Evolutionary conservation across 2,797 vertebrate genomes (phyloP), one percentile per base, ranked within the genome.

Genomic region (Amazona ochrocephala): DNA sequence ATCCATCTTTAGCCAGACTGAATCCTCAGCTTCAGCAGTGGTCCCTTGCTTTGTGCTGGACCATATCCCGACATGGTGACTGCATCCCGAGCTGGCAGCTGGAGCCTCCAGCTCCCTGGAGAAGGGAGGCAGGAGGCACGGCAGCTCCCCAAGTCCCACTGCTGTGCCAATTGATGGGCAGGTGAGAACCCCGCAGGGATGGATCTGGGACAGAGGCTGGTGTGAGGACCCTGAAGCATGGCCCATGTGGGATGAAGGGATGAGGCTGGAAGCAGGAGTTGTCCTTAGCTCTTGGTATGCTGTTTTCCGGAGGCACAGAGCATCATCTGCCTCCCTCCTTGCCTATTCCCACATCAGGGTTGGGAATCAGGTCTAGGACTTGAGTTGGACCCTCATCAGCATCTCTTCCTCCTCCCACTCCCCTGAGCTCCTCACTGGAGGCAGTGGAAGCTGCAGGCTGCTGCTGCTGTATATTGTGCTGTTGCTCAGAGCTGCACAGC

Each of bases 281-380:
- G 41, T 17, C 41, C 41, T 56, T 56, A n/a, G 32, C 54, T 19
- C 26, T 27, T 4, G 13, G 26, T 27, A 37, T 4, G 2, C 15
- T 1, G 2, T 45, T 12, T 7, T 15, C 30, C 66, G 48, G 44
- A 1, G 1, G 23, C 44, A 11, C 2, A 12, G 20, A 7, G 56
- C 41, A 2, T 9, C 5, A 2, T 30, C 65, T 5, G n/a, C 48
- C 13, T 30, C 10, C 15, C 30, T 10, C 18, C 47, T 32, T 8
- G 1, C 17, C 45, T 19, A 3, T 34, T 54, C 53, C 64, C 1
- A 7, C 64, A 19, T 51, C 44, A 6, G 39, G 22, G 32, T 16
- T 58, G 50, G 32, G 74, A 44, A 11, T 11, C 3, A 30, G 15
- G 34, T 41, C 41, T 19, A 9, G 19, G 18, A 21, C 6, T 5